A percentile compares a stretch with the other conserved stretches of the same genome.
These are phyloP conservation scores for Hylaea fasciaria DNA, from an alignment of 2,888 invertebrate genomes.

Conservation along the genomic window DNA sequence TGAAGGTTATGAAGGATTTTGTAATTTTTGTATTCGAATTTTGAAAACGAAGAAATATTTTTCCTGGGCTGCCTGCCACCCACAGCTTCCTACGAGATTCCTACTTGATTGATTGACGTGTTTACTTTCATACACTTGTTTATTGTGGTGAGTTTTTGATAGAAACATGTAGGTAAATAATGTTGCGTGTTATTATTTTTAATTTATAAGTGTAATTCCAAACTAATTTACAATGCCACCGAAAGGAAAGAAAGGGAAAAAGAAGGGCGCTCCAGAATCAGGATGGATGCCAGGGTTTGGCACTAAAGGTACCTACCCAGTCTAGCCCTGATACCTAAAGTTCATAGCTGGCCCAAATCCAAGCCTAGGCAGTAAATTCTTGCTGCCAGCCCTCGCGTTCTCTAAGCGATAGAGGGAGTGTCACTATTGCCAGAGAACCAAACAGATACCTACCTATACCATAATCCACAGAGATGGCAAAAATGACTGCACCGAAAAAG, in stretches of 20 bases:
- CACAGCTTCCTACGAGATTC: too few species aligned
- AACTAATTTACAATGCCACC: slow-evolving; percentile 59
- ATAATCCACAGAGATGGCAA: too few species aligned
- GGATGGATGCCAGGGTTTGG: slow-evolving; percentile 81
- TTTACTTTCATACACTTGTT: too few species aligned
- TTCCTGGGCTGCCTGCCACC: not conserved
- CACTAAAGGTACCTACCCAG: slow-evolving; percentile 69
- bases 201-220: slow-evolving; percentile 48
- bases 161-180: slow-evolving; percentile 49
- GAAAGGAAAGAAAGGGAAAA: slow-evolving; percentile 60
- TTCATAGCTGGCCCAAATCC: not conserved
- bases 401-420: too few species aligned
- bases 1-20: too few species aligned
- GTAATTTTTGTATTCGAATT: not conserved
- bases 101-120: slow-evolving; percentile 9
- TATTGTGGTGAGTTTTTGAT: slow-evolving; percentile 62
- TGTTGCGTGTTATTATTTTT: slow-evolving; percentile 67
- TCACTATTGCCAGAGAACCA: too few species aligned
- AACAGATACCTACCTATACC: not conserved
- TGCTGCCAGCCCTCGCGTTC: not conserved
- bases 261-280: slow-evolving; percentile 74
- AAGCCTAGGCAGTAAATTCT: too few species aligned
- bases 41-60: too few species aligned
- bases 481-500: too few species aligned
- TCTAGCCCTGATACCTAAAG: not conserved